Conservation (phyloP, 1,140 invertebrate genomes). For the Pentalonia nigronervosa region DNA sequence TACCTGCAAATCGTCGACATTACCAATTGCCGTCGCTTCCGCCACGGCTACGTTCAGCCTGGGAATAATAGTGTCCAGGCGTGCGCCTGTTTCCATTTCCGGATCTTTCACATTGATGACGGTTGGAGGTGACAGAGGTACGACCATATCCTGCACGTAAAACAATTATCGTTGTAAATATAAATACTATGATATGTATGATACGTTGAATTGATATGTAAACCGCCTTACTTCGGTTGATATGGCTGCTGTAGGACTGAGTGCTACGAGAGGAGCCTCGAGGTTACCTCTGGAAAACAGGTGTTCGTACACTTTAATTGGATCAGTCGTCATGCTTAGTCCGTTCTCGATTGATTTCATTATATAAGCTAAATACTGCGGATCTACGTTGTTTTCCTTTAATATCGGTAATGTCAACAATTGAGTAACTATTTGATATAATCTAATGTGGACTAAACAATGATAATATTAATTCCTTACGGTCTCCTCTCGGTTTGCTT, state of each 20-base stretch:
- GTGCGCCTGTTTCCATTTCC: conserved; percentile 36
- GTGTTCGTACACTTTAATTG: conserved; percentile 44
- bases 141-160: conserved; percentile 7
- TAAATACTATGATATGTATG: neutral
- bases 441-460: neutral
- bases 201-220: neutral
- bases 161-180: neutral
- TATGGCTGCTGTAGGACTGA: conserved; percentile 31
- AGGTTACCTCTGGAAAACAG: conserved; percentile 41
- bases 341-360: conserved; percentile 45
- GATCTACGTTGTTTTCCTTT: conserved; percentile 28
- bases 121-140: conserved; percentile 23
- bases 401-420: neutral
- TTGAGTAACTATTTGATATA: neutral
- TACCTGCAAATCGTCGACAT: conserved; percentile 18
- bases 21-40: neutral
- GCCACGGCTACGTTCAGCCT: neutral
- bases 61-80: neutral
- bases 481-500: neutral
- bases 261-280: conserved; percentile 13
- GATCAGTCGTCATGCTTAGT: conserved; percentile 28
- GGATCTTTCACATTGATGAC: neutral
- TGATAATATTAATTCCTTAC: neutral
- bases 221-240: conserved; percentile 8
- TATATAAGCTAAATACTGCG: conserved; percentile 40